Evolutionary conservation across 2,113 vertebrate genomes (phyloP).

Genomic region (Pachypanchax playfairii): DNA sequence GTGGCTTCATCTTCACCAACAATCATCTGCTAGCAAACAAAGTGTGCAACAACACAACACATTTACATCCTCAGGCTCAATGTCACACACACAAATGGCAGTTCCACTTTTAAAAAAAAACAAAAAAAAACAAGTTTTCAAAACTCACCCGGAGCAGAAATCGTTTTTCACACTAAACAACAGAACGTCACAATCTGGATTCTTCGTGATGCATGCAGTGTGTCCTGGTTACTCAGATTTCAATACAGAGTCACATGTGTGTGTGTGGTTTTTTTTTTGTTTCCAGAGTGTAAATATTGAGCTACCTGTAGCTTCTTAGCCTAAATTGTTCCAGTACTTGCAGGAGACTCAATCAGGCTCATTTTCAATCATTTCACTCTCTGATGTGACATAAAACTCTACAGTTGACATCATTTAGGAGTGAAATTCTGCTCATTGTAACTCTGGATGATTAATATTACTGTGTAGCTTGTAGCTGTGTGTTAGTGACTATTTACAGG

Average conservation of each 20-base stretch:
- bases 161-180: constrained; percentile 63
- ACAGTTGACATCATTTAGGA: constrained; percentile 53
- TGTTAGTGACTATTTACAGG: constrained; percentile 59
- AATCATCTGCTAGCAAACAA: constrained; percentile 15
- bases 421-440: constrained; percentile 43
- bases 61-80: constrained; percentile 53
- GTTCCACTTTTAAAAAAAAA: constrained; percentile 62
- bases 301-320: constrained; percentile 28
- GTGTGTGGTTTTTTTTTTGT: constrained; percentile 20
- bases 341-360: constrained; percentile 19
- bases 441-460: constrained; percentile 34
- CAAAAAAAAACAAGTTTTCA: constrained; percentile 44
- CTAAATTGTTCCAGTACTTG: constrained; percentile 10
- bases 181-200: constrained; percentile 60
- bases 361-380: constrained; percentile 10
- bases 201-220: constrained; percentile 68
- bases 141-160: constrained; percentile 54
- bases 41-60: constrained; percentile 46
- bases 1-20: constrained; percentile 48
- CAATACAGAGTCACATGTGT: constrained; percentile 42
- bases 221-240: constrained; percentile 56
- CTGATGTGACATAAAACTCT: constrained; percentile 15
- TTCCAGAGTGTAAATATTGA: constrained; percentile 27
- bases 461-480: constrained; percentile 35
- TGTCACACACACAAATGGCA: constrained; percentile 38